Base-by-base conservation (phyloP, 2,797 vertebrate genomes). In the Phoeniculus purpureus region DNA sequence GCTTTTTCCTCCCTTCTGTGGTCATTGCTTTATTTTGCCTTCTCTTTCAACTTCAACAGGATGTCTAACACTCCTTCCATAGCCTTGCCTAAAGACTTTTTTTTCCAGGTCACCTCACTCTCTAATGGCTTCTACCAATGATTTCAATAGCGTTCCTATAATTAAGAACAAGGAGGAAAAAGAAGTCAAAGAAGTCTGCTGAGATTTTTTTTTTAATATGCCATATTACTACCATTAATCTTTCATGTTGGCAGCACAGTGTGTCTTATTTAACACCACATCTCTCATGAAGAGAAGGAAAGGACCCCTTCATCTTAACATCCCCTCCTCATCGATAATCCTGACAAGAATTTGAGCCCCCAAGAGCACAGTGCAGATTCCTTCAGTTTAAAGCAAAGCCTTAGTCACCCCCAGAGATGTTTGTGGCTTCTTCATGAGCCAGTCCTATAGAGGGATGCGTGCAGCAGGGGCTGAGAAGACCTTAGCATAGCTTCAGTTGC, bases 261-360 rank as follows among this genome's bases (percentile, higher is more conserved):
- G 2, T 25, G 12, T 40, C 68, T 55, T 80, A 20, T 64, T 84
- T 51, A 80, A 82, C 48, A 71, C 6, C 25, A 13, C 14, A 4
- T 50, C 17, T 74, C 90, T 55, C 60, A 64, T 3, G 12, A 67
- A 67, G 16, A 74, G 54, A 80, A 10, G 20, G n/a, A 85, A 84
- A 81, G 7, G 25, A 34, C 22, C 72, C 29, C n/a, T 78, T 83
- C 2, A 3, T 40, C 15, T 47, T 43, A 71, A 29, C 8, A 58
- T 1, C 2, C 9, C 3, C 26, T 71, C n/a, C 50, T 76, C 1
- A 1, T 34, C 1, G 2, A 61, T 51, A 87, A 52, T n/a, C 65
- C 37, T 92, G 27, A 15, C n/a, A 40, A 68, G 29, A 54, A 43
- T 87, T 45, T 85, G 75, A 74, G 72, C 21, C n/a, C 17, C 2